Percentiles rank a stretch among this genome's conserved stretches.
Conservation (phyloP, 2,888 invertebrate genomes). For the Erannis defoliaria region DNA sequence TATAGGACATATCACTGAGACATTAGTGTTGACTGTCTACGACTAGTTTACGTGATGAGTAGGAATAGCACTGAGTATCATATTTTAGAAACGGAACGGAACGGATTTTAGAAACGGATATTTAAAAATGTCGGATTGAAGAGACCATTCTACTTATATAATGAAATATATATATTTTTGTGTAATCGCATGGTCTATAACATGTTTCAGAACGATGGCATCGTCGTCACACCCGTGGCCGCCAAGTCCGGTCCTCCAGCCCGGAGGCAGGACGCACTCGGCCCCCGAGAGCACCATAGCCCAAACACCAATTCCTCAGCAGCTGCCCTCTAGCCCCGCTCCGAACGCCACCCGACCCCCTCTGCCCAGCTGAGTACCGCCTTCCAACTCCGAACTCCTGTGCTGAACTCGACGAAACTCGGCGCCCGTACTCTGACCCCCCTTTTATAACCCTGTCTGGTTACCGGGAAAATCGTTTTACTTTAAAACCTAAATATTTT, state of each 20-base stretch:
- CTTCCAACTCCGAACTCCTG: conserved; percentile 86
- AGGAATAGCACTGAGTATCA: too few relatives aligned
- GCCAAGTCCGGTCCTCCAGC: conserved; percentile 91
- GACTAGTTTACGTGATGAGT: too few relatives aligned
- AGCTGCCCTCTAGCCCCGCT: conserved; percentile 81
- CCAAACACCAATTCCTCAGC: conserved; percentile 77
- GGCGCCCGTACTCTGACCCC: conserved; percentile 82
- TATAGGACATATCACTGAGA: too few relatives aligned
- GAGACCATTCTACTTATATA: too few relatives aligned
- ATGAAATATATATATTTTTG: too few relatives aligned
- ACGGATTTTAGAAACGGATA: too few relatives aligned
- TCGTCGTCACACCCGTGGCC: conserved; percentile 92
- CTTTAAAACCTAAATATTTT: conserved; percentile 44
- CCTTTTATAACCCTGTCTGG: conserved; percentile 66
- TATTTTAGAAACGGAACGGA: too few relatives aligned
- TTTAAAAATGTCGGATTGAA: too few relatives aligned
- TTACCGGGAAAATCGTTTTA: conserved; percentile 76
- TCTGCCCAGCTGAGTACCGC: conserved; percentile 87
- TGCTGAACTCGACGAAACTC: conserved; percentile 87
- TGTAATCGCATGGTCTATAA: conserved; percentile 11
- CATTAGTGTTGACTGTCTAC: too few relatives aligned
- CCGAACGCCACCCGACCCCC: conserved; percentile 73
- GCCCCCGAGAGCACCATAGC: conserved; percentile 89
- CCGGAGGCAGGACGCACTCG: conserved; percentile 90
- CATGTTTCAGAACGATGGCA: conserved; percentile 84